Base-by-base conservation (phyloP, 2,797 vertebrate species). In the Gadopsis marmoratus region DNA sequence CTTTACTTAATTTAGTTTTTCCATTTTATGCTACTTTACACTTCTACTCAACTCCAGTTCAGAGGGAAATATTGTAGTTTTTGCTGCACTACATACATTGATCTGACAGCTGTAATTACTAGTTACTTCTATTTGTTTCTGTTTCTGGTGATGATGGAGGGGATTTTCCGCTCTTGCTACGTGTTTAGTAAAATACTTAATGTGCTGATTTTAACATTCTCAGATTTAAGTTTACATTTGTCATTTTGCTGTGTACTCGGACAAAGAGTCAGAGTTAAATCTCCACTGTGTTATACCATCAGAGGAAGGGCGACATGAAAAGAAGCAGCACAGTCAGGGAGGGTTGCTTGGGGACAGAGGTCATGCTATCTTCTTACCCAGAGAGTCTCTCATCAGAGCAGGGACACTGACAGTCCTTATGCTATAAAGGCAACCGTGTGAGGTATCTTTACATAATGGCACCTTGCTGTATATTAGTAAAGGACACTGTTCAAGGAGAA, bases 361-460 rank as follows among this genome's bases (percentile, higher is more conserved):
- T 85, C 70, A 72, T n/a, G 0, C 48, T 79, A 45, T 83, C 79
- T 58, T 65, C 81, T 82, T 80, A 77, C 82, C 59, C 65, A 55
- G 73, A 78, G 39, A 64, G 9, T 48, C 31, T 63, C 43, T 60
- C 39, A 53, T 73, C 75, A 67, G 79, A 72, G 58, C 31, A 5
- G 23, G 6, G 51, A 69, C 67, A 9, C n/a, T 39, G 69, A 73
- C 74, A n/a, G 71, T 12, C 56, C 53, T n/a, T 47, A 62, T 62
- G 69, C 68, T 58, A 2, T 26, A 4, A 16, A 54, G 62, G 53
- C 54, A 55, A 23, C 75, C 58, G 41, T 29, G 29, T 48, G n/a
- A 59, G 14, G 35, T 37, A 13, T 59, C 72, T 86, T 74, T 70
- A 50, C 65, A 69, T 73, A 63, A 58, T 45, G 59, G n/a, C 76